Conservation (phyloP, 1,140 invertebrate genomes). For the Halictus rubicundus region DNA sequence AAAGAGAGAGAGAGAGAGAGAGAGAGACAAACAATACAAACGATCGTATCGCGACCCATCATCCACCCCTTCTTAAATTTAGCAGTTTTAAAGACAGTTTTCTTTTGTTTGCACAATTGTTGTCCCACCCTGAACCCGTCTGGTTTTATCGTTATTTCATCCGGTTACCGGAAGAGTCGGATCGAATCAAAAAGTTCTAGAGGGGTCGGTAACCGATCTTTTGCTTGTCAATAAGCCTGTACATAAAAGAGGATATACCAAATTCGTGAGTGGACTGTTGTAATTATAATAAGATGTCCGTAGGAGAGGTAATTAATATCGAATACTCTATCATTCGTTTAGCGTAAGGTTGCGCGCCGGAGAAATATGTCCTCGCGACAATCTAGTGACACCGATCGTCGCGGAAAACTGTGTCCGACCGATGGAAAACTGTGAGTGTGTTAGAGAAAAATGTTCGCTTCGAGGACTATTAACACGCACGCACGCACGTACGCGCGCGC, state of each 20-base stretch:
- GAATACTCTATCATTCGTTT: conserved; percentile 38
- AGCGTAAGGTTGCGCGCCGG: conserved; percentile 13
- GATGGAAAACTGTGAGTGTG: not conserved
- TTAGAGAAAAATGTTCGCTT: not conserved
- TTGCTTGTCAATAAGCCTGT: conserved; percentile 48
- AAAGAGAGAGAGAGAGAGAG: not conserved
- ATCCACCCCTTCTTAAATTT: not conserved
- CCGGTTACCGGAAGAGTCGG: conserved; percentile 20
- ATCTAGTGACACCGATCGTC: not conserved
- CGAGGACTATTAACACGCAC: not conserved
- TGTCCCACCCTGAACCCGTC: too few relatives aligned
- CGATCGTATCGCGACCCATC: not conserved
- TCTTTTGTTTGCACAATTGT: not conserved
- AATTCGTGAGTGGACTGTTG: conserved; percentile 57
- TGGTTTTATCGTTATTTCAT: not conserved
- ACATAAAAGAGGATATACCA: conserved; percentile 67
- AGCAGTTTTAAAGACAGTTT: not conserved
- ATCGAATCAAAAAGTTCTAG: conserved; percentile 12
- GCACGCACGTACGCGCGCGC: too few relatives aligned
- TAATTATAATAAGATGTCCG: conserved; percentile 40
- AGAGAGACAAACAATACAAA: not conserved
- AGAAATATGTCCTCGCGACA: not conserved
- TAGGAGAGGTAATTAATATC: conserved; percentile 48
- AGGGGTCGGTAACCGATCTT: conserved; percentile 26
- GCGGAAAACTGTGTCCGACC: not conserved